Evolutionary conservation across 2,113 vertebrate species (phyloP).

Genomic region (Pantherophis guttatus): DNA sequence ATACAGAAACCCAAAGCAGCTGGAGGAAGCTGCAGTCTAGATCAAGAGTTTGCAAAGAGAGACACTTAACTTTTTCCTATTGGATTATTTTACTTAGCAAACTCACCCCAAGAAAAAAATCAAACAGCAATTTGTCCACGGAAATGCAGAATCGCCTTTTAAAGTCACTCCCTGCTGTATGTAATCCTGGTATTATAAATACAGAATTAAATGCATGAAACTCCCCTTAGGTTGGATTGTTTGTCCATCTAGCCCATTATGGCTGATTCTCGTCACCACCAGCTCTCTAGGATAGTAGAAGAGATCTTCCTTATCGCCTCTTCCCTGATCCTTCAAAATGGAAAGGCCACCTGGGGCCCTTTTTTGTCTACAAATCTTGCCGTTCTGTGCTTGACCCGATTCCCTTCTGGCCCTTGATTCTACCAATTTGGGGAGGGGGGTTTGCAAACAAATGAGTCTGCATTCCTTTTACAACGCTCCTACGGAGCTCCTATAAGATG

Average conservation of each 20-base stretch:
- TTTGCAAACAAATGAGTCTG: background rate
- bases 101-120: background rate
- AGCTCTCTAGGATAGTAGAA: background rate
- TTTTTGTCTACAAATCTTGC: background rate
- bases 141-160: background rate
- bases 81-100: background rate
- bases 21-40: background rate
- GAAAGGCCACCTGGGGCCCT: background rate
- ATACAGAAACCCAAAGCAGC: background rate
- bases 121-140: background rate
- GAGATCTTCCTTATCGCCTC: background rate
- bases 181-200: background rate
- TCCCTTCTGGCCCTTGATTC: background rate
- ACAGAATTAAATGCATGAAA: background rate
- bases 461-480: background rate
- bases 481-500: background rate
- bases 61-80: background rate
- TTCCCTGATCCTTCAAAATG: background rate
- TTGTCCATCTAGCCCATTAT: background rate
- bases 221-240: background rate
- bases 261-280: background rate
- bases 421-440: background rate
- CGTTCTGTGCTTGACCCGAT: background rate
- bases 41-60: background rate
- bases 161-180: background rate